Evolutionary conservation across 2,113 vertebrate genomes (phyloP).

Genomic region (Phalacrocorax brasilianus): DNA sequence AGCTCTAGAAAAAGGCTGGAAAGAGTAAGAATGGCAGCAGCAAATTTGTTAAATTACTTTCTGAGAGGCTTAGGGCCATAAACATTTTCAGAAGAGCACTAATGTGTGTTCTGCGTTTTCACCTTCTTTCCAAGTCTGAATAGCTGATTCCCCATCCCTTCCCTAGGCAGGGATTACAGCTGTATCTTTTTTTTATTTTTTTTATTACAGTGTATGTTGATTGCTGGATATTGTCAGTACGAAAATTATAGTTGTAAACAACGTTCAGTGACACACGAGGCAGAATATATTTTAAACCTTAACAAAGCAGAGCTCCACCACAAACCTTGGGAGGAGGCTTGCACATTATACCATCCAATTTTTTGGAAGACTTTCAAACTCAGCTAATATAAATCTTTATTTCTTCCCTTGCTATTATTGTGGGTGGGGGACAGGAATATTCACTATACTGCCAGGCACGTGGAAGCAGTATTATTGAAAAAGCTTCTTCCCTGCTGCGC

Average conservation of each 20-base stretch:
- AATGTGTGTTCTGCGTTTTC: neutral
- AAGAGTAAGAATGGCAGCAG: neutral
- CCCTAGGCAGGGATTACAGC: neutral
- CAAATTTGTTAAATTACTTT: neutral
- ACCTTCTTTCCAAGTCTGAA: neutral
- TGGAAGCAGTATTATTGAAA: conserved; percentile 27
- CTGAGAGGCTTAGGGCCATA: neutral
- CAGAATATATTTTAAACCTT: neutral
- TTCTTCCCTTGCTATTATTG: neutral
- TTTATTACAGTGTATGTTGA: neutral
- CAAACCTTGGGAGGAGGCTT: neutral
- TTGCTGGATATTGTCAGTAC: neutral
- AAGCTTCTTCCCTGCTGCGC: neutral
- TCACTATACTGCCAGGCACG: neutral
- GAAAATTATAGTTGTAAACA: neutral
- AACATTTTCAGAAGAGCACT: neutral
- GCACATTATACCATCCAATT: neutral
- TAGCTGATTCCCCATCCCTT: neutral
- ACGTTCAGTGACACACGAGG: neutral
- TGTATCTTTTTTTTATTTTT: neutral
- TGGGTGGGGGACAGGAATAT: neutral
- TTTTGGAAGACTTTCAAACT: neutral
- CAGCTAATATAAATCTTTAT: neutral
- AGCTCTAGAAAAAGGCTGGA: neutral
- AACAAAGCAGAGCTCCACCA: neutral